Base-by-base conservation (phyloP, 2,797 vertebrate species). In the Threskiornis aethiopicus region DNA sequence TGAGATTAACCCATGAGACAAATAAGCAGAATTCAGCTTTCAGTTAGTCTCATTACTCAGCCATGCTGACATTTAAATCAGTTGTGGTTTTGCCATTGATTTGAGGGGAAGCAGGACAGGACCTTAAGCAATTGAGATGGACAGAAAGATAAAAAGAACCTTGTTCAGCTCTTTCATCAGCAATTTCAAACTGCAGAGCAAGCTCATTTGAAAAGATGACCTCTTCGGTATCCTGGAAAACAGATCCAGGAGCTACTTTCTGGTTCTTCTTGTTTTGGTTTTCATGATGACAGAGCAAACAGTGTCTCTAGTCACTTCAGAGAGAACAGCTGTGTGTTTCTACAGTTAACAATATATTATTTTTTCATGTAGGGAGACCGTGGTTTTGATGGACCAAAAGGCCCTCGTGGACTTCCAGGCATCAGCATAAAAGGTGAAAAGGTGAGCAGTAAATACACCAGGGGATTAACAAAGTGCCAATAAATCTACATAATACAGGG, bases 391-490 rank as follows among this genome's bases (percentile, higher is more conserved):
- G 99, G 98, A 72, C 98, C 98, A 29, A 99, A 98, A 97, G 99
- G 99, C 77, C 95, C 98, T 31, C 97, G 97, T 92, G 99, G 99
- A 94, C 98, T 98, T 96, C 98, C 98, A 96, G 99, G 99, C 57
- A 95, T 88, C 81, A 98, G 98, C 97, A 98, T 98, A 97, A 99
- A 99, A 98, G 99, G 99, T 98, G 98, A 99, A 95, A 99, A 98
- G 99, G 99, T 99, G 78, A 97, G 98, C 92, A 96, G 65, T 98
- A 98, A 98, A 98, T 96, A 86, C 47, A 79, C 86, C 80, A 96
- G 77, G 42, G 62, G 84, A 80, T 94, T 92, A 97, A 96, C 49
- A 77, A 75, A 85, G 66, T 82, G 70, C 76, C 87, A 89, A 80
- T 80, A 94, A 88, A 89, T 82, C 77, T 87, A 82, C 80, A 77